phyloP scores from a whole-genome alignment of 2,888 invertebrate genomes.

The Ectropis crepuscularia region DNA sequence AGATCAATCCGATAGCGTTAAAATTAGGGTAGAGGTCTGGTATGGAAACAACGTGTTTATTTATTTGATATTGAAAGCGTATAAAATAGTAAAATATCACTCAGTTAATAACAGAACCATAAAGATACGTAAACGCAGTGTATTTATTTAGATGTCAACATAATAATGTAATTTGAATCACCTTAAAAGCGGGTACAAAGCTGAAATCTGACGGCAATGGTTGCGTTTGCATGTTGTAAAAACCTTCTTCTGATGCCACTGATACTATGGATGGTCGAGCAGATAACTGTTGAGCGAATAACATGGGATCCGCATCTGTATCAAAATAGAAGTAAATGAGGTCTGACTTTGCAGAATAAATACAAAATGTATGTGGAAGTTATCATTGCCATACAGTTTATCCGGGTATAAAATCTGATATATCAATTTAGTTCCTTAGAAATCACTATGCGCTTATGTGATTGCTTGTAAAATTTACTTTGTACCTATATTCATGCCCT shows the following conservation, averaged over 20 bases:
- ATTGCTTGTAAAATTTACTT: not conserved
- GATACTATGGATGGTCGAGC: constrained; percentile 81
- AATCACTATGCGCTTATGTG: no score
- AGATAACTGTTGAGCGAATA: constrained; percentile 78
- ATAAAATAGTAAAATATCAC: no score
- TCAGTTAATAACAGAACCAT: no score
- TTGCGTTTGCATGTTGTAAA: constrained; percentile 69
- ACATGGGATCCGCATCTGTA: constrained; percentile 75
- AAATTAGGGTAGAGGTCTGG: no score
- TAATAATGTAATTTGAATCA: constrained; percentile 1
- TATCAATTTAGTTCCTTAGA: no score
- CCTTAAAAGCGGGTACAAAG: constrained; percentile 76
- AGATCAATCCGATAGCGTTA: no score
- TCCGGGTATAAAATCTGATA: no score
- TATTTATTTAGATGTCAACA: not conserved
- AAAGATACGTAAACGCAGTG: no score
- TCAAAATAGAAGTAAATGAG: not conserved
- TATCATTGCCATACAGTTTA: no score
- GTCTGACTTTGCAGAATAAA: not conserved
- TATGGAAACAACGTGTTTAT: no score
- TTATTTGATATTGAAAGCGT: no score
- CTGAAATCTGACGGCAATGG: constrained; percentile 78
- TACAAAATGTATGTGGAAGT: not conserved
- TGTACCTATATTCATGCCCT: constrained; percentile 77
- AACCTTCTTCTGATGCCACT: constrained; percentile 77